Evolutionary conservation across 1,140 invertebrate genomes (phyloP).

Genomic region (Halesus radiatus): DNA sequence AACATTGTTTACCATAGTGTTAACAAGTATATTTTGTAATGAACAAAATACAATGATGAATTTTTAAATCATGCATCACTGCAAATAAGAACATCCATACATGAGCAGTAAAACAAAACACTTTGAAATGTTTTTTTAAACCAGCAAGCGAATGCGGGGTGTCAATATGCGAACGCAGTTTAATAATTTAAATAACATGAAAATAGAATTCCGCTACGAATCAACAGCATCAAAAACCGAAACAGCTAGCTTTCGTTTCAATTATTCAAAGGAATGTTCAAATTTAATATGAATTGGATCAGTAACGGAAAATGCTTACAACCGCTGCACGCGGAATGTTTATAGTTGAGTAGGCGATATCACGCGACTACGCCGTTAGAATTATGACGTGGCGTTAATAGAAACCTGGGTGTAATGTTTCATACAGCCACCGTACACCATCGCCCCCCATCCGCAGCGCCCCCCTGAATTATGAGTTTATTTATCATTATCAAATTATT

Average conservation of each 20-base stretch:
- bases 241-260: background rate
- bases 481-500: constrained; percentile 73
- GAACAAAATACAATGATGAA: too few relatives aligned
- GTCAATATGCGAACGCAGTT: background rate
- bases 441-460: constrained; percentile 34
- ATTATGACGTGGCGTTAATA: constrained; percentile 57
- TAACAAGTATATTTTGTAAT: too few relatives aligned
- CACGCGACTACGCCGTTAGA: constrained; percentile 56
- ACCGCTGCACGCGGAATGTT: constrained; percentile 47
- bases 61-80: too few relatives aligned
- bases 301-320: constrained; percentile 6
- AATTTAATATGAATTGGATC: too few relatives aligned
- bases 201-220: background rate
- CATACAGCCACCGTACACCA: constrained; percentile 53
- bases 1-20: too few relatives aligned
- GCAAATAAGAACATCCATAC: too few relatives aligned
- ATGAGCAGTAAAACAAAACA: too few relatives aligned
- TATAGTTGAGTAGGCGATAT: constrained; percentile 56
- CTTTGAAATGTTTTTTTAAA: too few relatives aligned
- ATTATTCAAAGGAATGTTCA: too few relatives aligned
- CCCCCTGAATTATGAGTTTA: constrained; percentile 70
- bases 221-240: background rate
- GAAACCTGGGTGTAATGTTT: constrained; percentile 57
- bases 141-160: too few relatives aligned
- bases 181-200: background rate